Evolutionary conservation across 2,113 vertebrate species (phyloP), one percentile per base, ranked within the genome.

Genomic region (Odocoileus virginianus): DNA sequence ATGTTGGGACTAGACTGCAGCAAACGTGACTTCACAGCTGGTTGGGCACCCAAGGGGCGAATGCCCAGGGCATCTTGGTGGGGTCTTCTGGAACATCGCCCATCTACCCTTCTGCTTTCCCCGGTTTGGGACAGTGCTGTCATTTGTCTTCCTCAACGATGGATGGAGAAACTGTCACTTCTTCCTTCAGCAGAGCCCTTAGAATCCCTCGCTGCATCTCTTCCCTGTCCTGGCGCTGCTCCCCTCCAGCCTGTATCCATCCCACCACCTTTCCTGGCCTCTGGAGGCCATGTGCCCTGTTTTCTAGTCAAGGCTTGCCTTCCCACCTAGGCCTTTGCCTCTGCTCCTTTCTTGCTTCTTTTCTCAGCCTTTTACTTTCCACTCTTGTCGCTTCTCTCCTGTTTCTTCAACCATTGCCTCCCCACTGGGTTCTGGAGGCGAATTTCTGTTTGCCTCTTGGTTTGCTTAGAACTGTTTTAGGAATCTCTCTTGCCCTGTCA

Each of bases 21-120:
- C 21, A 33, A 6, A 2, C 6, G 23, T 30, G 12, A 10, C 47
- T 40, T 52, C n/a, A 33, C 79, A n/a, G 3, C 11, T 54, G 55
- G 60, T 7, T 5, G n/a, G 64, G 28, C 6, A 3, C 28, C 14
- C 27, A 2, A 30, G 55, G 25, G 54, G 36, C 30, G 19, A 54
- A 3, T 5, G 3, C 27, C 60, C n/a, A 1, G 16, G 19, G 95
- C 33, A 13, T 19, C 36, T 25, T 21, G 7, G 5, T 17, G 15
- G 45, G 7, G 1, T 2, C 21, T 30, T 14, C n/a, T 2, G 3
- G 85, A 27, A 28, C 9, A 4, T 78, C 13, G 4, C 10, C 45
- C 7, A 40, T 54, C n/a, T 43, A 1, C 36, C 8, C 57, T 28
- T 55, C 36, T 16, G 30, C 15, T 45, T 28, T 78, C 55, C 57